A percentile compares a stretch with the other conserved stretches of the same genome.
phyloP scores from a whole-genome alignment of 1,140 invertebrate species.

The Drosophila nikananu region DNA sequence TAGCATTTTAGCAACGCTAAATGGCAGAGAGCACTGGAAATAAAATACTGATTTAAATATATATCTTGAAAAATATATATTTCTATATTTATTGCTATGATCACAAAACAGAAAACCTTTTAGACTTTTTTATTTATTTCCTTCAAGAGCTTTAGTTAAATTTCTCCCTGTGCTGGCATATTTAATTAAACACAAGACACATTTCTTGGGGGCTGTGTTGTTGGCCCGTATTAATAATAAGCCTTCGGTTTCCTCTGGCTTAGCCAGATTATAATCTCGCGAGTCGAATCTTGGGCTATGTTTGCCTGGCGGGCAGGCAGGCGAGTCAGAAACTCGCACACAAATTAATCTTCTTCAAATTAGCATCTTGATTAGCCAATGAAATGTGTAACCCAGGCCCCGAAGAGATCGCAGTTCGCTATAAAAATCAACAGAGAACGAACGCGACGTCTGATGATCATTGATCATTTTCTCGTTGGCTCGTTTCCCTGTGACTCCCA shows the following conservation, averaged over 20 bases:
- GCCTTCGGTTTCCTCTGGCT: slow-evolving; percentile 62
- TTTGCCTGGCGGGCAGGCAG: slow-evolving; percentile 42
- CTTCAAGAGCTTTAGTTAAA: background rate
- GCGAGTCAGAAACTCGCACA: slow-evolving; percentile 60
- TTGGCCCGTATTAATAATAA: slow-evolving; percentile 69
- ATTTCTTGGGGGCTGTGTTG: slow-evolving; percentile 42
- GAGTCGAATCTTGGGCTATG: slow-evolving; percentile 42
- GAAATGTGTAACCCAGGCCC: slow-evolving; percentile 80
- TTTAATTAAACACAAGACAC: slow-evolving; percentile 75
- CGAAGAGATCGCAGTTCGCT: slow-evolving; percentile 52
- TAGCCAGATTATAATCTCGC: slow-evolving; percentile 64
- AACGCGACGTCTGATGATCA: slow-evolving; percentile 60
- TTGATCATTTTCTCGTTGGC: slow-evolving; percentile 75
- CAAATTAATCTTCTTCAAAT: slow-evolving; percentile 85
- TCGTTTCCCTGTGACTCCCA: slow-evolving; percentile 26
- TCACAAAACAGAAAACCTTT: too few species aligned
- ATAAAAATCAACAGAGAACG: slow-evolving; percentile 77
- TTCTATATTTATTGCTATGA: background rate
- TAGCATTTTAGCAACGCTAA: slow-evolving; percentile 38
- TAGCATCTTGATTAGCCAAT: slow-evolving; percentile 85
- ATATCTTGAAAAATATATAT: background rate
- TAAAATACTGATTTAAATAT: background rate
- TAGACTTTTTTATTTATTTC: background rate
- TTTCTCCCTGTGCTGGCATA: slow-evolving; percentile 25
- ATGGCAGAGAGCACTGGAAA: slow-evolving; percentile 23